Evolutionary conservation across 2,888 invertebrate genomes (phyloP).

Genomic region (Folsomia manolachei): DNA sequence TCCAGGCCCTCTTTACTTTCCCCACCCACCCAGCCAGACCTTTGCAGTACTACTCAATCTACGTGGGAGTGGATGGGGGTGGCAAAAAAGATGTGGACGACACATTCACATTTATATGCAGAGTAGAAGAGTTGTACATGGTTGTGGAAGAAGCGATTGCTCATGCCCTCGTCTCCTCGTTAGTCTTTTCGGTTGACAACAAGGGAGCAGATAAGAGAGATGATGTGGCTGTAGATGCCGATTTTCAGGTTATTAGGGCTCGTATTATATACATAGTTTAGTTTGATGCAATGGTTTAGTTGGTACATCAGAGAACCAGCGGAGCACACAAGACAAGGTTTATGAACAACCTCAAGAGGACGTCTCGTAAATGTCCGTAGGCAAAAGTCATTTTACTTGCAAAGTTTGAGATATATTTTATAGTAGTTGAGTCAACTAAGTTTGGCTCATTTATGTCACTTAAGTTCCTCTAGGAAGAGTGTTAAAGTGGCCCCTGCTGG

Average conservation of each 20-base stretch:
- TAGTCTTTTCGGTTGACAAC: neutral
- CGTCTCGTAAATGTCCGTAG: constrained; percentile 11
- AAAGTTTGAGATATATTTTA: constrained; percentile 21
- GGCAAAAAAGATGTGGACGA: too few species aligned
- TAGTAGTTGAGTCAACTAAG: constrained; percentile 12
- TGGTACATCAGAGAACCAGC: too few species aligned
- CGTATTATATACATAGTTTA: neutral
- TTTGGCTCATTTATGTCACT: constrained; percentile 21
- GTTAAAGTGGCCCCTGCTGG: constrained; percentile 20
- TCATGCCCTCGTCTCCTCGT: neutral
- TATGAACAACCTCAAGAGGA: constrained; percentile 6
- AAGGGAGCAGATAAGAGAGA: neutral
- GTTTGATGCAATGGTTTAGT: neutral
- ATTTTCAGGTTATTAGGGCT: neutral
- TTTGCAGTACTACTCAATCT: too few species aligned
- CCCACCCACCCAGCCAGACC: neutral
- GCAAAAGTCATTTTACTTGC: constrained; percentile 15
- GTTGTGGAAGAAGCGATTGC: neutral
- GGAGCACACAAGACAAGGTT: too few species aligned
- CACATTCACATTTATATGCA: neutral
- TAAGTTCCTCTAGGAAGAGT: constrained; percentile 13
- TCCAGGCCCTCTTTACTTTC: neutral
- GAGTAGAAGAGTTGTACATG: neutral
- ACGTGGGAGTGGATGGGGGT: neutral
- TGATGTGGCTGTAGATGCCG: neutral